These are phyloP conservation scores for Pyrrhura leucotis DNA, from an alignment of 2,797 vertebrate species.

Conservation along the genomic window DNA sequence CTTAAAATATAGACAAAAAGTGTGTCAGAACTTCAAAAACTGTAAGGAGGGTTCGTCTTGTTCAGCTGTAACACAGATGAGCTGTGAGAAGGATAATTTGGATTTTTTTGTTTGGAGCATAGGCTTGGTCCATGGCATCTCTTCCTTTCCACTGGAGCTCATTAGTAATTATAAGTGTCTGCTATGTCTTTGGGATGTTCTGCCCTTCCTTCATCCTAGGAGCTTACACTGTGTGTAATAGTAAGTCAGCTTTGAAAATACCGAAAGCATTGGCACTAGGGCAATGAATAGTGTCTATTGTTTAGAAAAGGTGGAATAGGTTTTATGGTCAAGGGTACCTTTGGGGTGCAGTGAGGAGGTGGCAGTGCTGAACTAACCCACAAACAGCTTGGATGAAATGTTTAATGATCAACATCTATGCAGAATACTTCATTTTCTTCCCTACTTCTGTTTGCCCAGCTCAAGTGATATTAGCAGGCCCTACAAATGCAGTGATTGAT, in stretches of 20 bases:
- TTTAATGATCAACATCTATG: not conserved
- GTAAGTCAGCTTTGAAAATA: not conserved
- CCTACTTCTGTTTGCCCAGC: not conserved
- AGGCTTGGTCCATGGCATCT: not conserved
- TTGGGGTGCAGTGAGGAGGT: not conserved
- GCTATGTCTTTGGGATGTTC: not conserved
- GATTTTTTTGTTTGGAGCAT: not conserved
- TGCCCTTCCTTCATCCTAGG: not conserved
- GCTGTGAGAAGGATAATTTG: not conserved
- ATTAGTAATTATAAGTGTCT: not conserved
- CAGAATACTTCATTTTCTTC: not conserved
- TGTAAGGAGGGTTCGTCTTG: not conserved
- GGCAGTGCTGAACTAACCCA: not conserved
- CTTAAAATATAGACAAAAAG: not conserved
- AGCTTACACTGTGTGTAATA: accelerated
- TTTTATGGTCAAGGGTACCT: not conserved
- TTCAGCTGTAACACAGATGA: not conserved
- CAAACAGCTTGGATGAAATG: not conserved
- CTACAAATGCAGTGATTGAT: not conserved
- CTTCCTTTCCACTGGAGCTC: not conserved
- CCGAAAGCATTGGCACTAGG: not conserved
- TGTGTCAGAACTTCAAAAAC: not conserved
- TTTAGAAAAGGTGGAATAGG: not conserved
- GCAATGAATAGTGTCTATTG: too few species aligned
- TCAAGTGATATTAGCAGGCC: not conserved